Percentiles rank a stretch among this genome's conserved stretches.
These are phyloP conservation scores for Aethes cnicana DNA, from an alignment of 2,888 invertebrate species.

Conservation along the genomic window DNA sequence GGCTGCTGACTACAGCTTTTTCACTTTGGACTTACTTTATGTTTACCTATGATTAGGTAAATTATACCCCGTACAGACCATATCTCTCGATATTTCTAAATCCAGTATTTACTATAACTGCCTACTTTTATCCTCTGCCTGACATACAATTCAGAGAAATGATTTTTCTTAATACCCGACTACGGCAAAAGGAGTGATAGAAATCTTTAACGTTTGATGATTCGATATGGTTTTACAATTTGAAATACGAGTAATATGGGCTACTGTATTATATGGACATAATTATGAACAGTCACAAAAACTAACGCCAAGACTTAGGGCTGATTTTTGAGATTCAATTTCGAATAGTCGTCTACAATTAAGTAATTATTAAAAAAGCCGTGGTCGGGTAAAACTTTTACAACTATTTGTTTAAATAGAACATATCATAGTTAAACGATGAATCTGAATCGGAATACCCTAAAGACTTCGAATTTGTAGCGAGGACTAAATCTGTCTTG, in stretches of 20 bases:
- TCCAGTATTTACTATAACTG: constrained; percentile 1
- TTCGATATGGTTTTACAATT: no score
- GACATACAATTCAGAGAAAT: constrained; percentile 3
- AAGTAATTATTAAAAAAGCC: no score
- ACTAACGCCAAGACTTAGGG: no score
- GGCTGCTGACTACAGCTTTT: constrained; percentile 9
- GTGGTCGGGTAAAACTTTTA: no score
- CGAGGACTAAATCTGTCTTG: background rate
- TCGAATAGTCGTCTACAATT: no score
- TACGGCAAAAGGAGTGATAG: no score
- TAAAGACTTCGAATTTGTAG: background rate
- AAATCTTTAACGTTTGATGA: no score
- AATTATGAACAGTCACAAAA: no score
- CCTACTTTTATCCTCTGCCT: constrained; percentile 11
- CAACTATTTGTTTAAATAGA: no score
- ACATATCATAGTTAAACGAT: constrained; percentile 22
- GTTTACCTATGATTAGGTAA: constrained; percentile 9
- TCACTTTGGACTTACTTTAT: constrained; percentile 18
- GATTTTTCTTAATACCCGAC: constrained; percentile 18
- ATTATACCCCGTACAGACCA: constrained; percentile 12
- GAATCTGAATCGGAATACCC: constrained; percentile 2
- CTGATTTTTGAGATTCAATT: no score
- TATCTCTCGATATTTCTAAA: constrained; percentile 10
- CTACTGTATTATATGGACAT: no score
- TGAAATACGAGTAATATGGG: no score